Conservation (phyloP, 2,797 vertebrate genomes). For the Hirundo rustica region DNA sequence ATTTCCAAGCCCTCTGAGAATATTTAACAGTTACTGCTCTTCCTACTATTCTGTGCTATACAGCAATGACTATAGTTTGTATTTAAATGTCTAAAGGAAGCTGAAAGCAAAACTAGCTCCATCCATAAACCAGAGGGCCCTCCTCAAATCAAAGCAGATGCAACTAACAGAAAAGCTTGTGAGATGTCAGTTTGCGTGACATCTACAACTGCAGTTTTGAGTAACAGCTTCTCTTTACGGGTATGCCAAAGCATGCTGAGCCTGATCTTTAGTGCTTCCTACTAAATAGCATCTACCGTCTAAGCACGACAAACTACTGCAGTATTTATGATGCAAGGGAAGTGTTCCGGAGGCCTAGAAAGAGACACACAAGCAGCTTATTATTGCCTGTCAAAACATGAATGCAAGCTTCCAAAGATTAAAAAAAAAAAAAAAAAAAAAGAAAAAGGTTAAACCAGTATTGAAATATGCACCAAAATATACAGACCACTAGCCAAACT, state of each 20-base stretch:
- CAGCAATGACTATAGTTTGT: not conserved
- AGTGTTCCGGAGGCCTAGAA: not conserved
- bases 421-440: not conserved
- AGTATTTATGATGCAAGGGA: not conserved
- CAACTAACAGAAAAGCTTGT: constrained; percentile 14
- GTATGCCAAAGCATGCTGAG: not conserved
- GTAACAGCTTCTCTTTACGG: not conserved
- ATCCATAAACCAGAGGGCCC: constrained; percentile 22
- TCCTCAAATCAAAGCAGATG: constrained; percentile 39
- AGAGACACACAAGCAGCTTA: not conserved
- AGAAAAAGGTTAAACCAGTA: not conserved
- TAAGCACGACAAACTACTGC: not conserved
- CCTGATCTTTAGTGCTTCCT: not conserved
- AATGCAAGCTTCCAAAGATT: not conserved
- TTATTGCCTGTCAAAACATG: not conserved
- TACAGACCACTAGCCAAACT: not conserved
- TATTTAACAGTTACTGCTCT: not conserved
- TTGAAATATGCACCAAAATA: not conserved
- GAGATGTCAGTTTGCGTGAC: not conserved
- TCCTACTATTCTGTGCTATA: not conserved
- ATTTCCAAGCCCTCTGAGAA: not conserved
- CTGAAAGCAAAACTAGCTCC: constrained; percentile 39
- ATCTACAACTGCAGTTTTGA: constrained; percentile 4
- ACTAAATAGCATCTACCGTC: not conserved
- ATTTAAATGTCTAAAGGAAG: not conserved